Evolutionary conservation across 2,888 invertebrate species (phyloP), one percentile per base, ranked within the genome.

Genomic region (Drosophila robusta): DNA sequence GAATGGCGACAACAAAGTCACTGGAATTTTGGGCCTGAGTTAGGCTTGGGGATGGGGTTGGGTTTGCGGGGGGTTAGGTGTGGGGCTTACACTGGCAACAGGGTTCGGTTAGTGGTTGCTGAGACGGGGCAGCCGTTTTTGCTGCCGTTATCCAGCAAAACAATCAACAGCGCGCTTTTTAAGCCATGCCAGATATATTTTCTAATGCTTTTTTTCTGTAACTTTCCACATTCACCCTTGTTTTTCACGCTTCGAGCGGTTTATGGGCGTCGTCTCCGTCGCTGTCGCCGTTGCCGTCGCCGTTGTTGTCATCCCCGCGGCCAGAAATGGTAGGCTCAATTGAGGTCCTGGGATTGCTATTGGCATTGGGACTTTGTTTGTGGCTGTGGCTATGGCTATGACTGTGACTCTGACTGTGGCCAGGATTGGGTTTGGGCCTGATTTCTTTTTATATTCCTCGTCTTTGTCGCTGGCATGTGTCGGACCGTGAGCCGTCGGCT

Each of bases 181-280:
- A 84, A 84, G 83, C 83, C 83, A 84, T 69, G 81, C 83, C 85
- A 84, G 83, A 84, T 84, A 84, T 82, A 84, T 84, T 89, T 83
- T 89, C 81, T 87, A 89, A 89, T 83, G 83, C 85, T 84, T 89
- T 84, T 89, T 87, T 84, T 87, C 89, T 84, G 89, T 87, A 89
- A 89, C 83, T 84, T 84, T 84, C 89, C 81, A 78, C 89, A 79
- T 84, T 89, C 89, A 87, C 89, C 89, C 89, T 89, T 87, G 88
- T 85, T 85, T 89, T 85, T 89, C 87, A 89, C 84, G 84, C 88
- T 89, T 82, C 86, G 74, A 87, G 89, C 84, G 80, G 62, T 89
- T 85, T 85, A 89, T 85, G 74, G 71, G 62, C 80, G 63, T 36
- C 78, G 36, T 72, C 51, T 54, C 39, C 42, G 63, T 55, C 58